Base-by-base conservation (phyloP, 2,797 vertebrate species). In the Furcifer pardalis region DNA sequence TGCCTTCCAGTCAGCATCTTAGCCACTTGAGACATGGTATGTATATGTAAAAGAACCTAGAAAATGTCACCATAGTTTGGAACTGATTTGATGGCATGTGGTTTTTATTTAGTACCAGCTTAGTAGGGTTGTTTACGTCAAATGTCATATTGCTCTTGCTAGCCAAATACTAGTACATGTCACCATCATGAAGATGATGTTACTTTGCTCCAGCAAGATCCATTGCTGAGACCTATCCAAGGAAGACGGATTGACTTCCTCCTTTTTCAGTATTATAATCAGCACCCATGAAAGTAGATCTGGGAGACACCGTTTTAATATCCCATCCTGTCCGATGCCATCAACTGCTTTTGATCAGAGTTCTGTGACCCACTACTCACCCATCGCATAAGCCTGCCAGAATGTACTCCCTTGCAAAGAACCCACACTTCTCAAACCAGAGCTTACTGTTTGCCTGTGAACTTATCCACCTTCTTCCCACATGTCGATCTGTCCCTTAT, bases 191-290 rank as follows among this genome's bases (percentile, higher is more conserved):
- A 12, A 46, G 25, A 21, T 35, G 8, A 40, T 32, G 6, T 30
- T 37, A 7, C 60, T 73, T 59, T 32, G 49, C n/a, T 73, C 40
- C 32, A 25, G 21, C 23, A 42, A 66, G 46, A 21, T 37, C 10
- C 23, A 77, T 19, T 35, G 49, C 49, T 35, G 9, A 17, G 60
- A 5, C 12, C 27, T 30, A 25, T 19, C 25, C 21, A 46, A 5
- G 2, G n/a, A 65, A n/a, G n/a, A n/a, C 13, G 30, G 3, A 8
- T n/a, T 52, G 3, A 35, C 21, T 17, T 1, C 7, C 0, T 0
- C 30, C 1, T 27, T 30, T 1, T 25, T 25, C 42, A 32, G 37
- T 42, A 44, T 9, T 81, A 17, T 10, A 12, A 6, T 13, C 37
- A 72, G 10, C 68, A 46, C 52, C 25, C 25, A 72, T 49, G 37